A percentile compares a stretch with the other conserved stretches of the same genome.
These are phyloP conservation scores for Hypomecis punctinalis DNA, from an alignment of 2,888 invertebrate species.

Conservation along the genomic window DNA sequence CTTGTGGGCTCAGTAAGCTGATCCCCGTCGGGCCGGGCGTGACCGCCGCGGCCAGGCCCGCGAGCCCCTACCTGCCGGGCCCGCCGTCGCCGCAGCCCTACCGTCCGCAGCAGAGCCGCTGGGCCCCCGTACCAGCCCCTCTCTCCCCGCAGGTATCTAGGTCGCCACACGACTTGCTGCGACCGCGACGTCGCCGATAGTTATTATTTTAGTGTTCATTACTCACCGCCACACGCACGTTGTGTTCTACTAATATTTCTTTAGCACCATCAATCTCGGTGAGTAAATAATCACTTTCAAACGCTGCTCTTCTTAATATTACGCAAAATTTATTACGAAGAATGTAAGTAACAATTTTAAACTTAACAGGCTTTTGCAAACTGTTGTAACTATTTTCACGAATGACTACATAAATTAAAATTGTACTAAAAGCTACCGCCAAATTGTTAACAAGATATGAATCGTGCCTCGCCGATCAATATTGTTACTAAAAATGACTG, in stretches of 20 bases:
- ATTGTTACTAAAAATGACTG: neutral
- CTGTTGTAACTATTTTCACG: neutral
- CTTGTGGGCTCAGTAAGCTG: conserved; percentile 78
- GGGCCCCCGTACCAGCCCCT: conserved; percentile 80
- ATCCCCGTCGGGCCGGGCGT: conserved; percentile 76
- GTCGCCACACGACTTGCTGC: conserved; percentile 48
- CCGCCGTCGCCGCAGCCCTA: conserved; percentile 72
- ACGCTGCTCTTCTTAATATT: conserved; percentile 23
- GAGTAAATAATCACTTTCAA: conserved; percentile 20
- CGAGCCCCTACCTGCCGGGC: conserved; percentile 64
- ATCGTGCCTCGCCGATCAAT: neutral
- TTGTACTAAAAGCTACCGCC: neutral
- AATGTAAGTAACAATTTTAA: neutral
- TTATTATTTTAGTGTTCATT: conserved; percentile 48
- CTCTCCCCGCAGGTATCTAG: conserved; percentile 78
- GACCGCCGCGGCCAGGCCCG: conserved; percentile 56
- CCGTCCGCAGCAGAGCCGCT: conserved; percentile 74
- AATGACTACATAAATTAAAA: conserved; percentile 3
- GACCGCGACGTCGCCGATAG: conserved; percentile 46
- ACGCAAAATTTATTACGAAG: conserved; percentile 13
- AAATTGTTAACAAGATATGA: neutral
- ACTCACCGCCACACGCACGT: conserved; percentile 53
- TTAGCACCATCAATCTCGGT: conserved; percentile 22
- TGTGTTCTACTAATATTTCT: conserved; percentile 34
- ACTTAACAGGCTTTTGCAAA: conserved; percentile 23